phyloP scores from a whole-genome alignment of 2,888 invertebrate species.

The Heteromyza rotundicornis region DNA sequence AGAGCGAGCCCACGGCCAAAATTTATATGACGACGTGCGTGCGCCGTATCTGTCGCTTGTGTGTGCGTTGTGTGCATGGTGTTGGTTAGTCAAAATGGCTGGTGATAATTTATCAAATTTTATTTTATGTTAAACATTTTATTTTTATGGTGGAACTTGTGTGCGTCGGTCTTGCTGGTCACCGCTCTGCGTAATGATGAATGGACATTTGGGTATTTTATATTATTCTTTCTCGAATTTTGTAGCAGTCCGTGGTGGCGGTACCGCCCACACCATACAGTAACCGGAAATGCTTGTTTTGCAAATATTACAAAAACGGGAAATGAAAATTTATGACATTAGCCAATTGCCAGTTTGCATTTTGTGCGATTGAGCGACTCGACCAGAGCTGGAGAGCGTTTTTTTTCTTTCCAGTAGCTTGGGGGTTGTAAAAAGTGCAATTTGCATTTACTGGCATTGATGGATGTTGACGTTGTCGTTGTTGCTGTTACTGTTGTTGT shows the following conservation, averaged over 20 bases:
- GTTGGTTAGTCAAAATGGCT: not conserved
- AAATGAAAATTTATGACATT: slow-evolving; percentile 50
- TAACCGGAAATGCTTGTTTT: slow-evolving; percentile 52
- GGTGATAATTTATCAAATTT: slow-evolving; percentile 1
- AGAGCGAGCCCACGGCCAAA: not conserved
- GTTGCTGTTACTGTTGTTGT: not conserved
- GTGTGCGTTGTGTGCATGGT: not conserved
- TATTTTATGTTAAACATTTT: slow-evolving; percentile 4
- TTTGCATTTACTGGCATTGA: no score
- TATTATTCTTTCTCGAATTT: no score
- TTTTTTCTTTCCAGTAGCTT: not conserved
- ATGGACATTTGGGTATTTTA: not conserved
- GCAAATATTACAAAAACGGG: slow-evolving; percentile 52
- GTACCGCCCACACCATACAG: no score
- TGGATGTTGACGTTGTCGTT: no score
- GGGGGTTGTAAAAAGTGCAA: no score
- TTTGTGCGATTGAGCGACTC: not conserved
- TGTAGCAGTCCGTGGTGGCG: no score
- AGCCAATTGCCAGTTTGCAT: not conserved
- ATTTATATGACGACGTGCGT: not conserved
- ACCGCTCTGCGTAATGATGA: not conserved
- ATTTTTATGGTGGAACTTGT: not conserved
- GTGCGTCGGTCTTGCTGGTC: not conserved
- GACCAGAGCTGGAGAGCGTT: not conserved
- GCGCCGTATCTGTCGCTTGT: not conserved